Evolutionary conservation across 1,140 invertebrate species (phyloP).

Genomic region (Thaumatotibia leucotreta): DNA sequence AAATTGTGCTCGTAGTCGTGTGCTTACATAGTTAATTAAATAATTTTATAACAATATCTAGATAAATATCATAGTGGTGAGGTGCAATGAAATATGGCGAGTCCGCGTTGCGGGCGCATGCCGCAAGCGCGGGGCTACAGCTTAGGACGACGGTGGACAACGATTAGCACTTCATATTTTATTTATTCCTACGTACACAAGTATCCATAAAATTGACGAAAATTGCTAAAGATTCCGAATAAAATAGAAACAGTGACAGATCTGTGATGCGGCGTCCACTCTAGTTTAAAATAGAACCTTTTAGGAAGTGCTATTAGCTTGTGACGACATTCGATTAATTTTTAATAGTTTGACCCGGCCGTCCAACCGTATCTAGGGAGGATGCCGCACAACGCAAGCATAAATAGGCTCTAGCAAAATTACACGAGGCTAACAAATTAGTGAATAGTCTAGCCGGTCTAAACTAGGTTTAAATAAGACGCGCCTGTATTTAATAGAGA

Average conservation of each 20-base stretch:
- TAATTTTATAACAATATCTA: conserved; percentile 34
- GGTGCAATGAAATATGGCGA: conserved; percentile 31
- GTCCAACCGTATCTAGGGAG: not conserved
- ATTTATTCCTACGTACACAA: conserved; percentile 36
- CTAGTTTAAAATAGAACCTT: not conserved
- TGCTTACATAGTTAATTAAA: conserved; percentile 34
- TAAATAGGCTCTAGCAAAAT: conserved; percentile 20
- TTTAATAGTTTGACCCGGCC: not conserved
- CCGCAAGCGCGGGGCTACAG: not conserved
- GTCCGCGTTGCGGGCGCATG: not conserved
- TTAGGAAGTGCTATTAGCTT: not conserved
- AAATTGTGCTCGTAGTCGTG: conserved; percentile 41
- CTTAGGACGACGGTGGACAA: conserved; percentile 28
- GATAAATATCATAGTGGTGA: conserved; percentile 36
- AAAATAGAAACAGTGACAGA: conserved; percentile 29
- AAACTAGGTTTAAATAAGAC: conserved; percentile 19
- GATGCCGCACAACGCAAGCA: conserved; percentile 21
- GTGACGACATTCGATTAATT: not conserved
- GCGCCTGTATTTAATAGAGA: conserved; percentile 56
- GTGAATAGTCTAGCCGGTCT: not conserved
- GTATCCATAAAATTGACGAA: conserved; percentile 59
- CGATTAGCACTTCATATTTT: conserved; percentile 41
- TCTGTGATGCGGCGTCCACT: conserved; percentile 9
- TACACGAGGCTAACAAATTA: not conserved
- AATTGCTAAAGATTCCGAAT: conserved; percentile 61